A percentile compares a stretch with the other conserved stretches of the same genome.
phyloP scores from a whole-genome alignment of 1,140 invertebrate species.

The Zeugodacus cucurbitae region DNA sequence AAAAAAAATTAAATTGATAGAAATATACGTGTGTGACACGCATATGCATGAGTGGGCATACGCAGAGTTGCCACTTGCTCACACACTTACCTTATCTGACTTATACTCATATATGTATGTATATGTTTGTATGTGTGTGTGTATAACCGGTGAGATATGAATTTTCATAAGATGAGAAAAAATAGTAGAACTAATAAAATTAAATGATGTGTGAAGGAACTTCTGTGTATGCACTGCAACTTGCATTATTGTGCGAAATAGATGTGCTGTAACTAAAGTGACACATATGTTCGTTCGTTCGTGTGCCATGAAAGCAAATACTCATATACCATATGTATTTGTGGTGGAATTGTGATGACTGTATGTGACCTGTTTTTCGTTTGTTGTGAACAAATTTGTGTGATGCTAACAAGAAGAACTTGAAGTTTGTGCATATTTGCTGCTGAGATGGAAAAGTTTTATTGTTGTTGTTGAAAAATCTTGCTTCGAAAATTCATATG shows the following conservation, averaged over 20 bases:
- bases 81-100: background rate
- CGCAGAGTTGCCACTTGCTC: background rate
- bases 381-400: background rate
- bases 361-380: background rate
- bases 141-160: background rate
- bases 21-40: background rate
- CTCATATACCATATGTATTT: too few relatives aligned
- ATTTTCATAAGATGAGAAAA: background rate
- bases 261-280: too few relatives aligned
- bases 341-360: background rate
- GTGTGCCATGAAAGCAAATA: background rate
- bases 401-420: too few relatives aligned
- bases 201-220: background rate
- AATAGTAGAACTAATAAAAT: slow-evolving; percentile 20
- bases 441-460: too few relatives aligned
- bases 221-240: background rate
- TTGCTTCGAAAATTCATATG: too few relatives aligned
- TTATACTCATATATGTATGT: background rate
- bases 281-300: background rate
- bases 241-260: background rate
- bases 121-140: background rate
- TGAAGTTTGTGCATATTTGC: background rate
- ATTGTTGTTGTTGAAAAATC: too few relatives aligned
- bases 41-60: slow-evolving; percentile 13
- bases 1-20: background rate